Conservation (phyloP, 2,888 invertebrate genomes). For the Pantelozetes paolii region DNA sequence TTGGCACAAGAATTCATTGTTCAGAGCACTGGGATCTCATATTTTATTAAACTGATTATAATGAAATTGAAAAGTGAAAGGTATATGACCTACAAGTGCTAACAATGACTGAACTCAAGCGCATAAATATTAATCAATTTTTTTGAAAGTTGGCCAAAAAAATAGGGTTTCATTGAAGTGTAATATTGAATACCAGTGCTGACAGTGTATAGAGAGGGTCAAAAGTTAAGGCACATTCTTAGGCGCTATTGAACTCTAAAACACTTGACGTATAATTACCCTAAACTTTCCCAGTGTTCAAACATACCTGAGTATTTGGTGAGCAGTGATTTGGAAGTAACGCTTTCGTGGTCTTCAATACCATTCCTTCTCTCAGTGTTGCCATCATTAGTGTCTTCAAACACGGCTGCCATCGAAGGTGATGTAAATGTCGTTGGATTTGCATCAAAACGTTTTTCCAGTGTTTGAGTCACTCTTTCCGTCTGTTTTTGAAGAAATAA, state of each 20-base stretch:
- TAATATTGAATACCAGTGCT: neutral
- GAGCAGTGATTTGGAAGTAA: conserved; percentile 24
- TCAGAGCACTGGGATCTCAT: neutral
- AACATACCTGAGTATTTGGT: conserved; percentile 2
- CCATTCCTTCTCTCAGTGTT: neutral
- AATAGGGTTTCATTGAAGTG: conserved; percentile 7
- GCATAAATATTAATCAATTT: neutral
- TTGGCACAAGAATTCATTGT: conserved; percentile 6
- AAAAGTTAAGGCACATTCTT: neutral
- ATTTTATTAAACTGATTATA: neutral
- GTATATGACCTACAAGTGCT: conserved; percentile 26
- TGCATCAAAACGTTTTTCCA: neutral
- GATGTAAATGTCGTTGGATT: conserved; percentile 10
- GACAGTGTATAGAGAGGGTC: neutral
- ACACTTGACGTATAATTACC: neutral
- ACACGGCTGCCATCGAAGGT: conserved; percentile 35
- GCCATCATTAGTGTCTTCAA: conserved; percentile 19
- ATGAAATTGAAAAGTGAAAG: conserved; percentile 1
- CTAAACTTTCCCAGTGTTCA: neutral
- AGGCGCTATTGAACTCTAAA: conserved; percentile 36
- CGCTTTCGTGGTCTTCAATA: conserved; percentile 14
- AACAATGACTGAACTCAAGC: conserved; percentile 6
- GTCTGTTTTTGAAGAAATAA: neutral
- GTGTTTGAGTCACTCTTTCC: neutral
- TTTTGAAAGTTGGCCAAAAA: neutral